Evolutionary conservation across 2,797 vertebrate species (phyloP).

Genomic region (Sebastes hubbsi): DNA sequence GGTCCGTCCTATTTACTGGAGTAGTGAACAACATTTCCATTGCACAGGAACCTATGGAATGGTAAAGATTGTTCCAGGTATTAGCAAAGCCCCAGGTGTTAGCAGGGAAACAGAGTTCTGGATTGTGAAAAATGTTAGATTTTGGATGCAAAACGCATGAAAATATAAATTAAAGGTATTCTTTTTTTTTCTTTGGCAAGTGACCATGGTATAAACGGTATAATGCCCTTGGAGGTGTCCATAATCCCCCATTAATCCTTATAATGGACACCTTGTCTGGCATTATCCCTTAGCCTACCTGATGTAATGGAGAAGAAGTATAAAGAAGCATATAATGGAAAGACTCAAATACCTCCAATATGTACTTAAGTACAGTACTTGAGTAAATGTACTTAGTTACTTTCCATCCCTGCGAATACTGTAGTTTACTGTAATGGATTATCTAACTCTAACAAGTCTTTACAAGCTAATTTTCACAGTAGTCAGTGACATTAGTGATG

Average conservation of each 20-base stretch:
- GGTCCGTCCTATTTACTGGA: too few relatives aligned
- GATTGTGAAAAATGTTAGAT: background rate
- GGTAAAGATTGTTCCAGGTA: background rate
- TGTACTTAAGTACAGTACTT: too few relatives aligned
- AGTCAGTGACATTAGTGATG: background rate
- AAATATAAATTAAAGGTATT: too few relatives aligned
- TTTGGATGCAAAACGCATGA: too few relatives aligned
- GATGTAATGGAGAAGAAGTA: too few relatives aligned
- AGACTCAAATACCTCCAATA: too few relatives aligned
- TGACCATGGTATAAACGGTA: too few relatives aligned
- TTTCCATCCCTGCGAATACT: background rate
- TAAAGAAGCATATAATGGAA: too few relatives aligned
- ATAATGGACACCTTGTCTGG: background rate
- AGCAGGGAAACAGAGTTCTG: background rate
- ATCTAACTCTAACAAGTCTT: background rate
- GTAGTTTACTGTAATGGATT: background rate
- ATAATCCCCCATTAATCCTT: background rate
- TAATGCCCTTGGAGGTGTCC: too few relatives aligned
- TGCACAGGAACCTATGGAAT: background rate
- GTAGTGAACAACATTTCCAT: background rate
- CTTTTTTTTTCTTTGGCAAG: too few relatives aligned
- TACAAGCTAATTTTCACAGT: background rate
- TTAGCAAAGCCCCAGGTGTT: too few relatives aligned
- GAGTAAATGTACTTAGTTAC: background rate
- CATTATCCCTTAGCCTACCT: too few relatives aligned